Percentiles rank a stretch among this genome's conserved stretches.
These are phyloP conservation scores for Bettongia penicillata DNA, from an alignment of 2,113 vertebrate species.

Conservation along the genomic window DNA sequence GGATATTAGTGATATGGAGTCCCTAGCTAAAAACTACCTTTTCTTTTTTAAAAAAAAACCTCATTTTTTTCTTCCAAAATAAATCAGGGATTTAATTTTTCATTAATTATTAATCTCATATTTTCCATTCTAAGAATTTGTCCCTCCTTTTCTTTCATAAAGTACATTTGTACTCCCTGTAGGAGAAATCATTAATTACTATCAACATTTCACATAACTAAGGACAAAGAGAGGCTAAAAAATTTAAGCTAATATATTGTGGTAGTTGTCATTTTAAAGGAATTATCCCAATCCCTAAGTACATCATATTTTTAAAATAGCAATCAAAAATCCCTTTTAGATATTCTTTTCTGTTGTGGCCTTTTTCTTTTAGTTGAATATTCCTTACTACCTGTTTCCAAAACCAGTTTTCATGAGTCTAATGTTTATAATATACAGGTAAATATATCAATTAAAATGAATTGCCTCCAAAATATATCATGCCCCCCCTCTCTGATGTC, in stretches of 20 bases:
- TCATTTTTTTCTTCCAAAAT: conserved; percentile 24
- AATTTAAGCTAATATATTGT: conserved; percentile 26
- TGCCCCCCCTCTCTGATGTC: conserved; percentile 3
- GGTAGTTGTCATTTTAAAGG: conserved; percentile 23
- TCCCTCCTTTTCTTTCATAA: conserved; percentile 11
- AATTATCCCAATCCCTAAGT: not conserved
- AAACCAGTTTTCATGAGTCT: conserved; percentile 2
- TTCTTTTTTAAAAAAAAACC: conserved; percentile 15
- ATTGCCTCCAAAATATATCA: conserved; percentile 45
- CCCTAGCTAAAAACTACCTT: conserved; percentile 27
- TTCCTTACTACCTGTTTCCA: not conserved
- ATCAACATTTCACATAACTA: not conserved
- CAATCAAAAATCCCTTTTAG: not conserved
- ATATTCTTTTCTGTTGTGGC: conserved; percentile 12
- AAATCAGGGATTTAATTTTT: conserved; percentile 54
- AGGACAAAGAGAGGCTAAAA: not conserved
- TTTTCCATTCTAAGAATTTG: conserved; percentile 36
- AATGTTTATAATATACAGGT: conserved; percentile 48
- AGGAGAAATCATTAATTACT: conserved; percentile 36
- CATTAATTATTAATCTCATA: conserved; percentile 34
- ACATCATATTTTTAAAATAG: not conserved
- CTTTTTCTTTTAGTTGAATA: conserved; percentile 31
- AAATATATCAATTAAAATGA: conserved; percentile 40
- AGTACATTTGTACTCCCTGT: conserved; percentile 40
- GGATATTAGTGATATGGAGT: conserved; percentile 5